Evolutionary conservation across 2,113 vertebrate genomes (phyloP).

Genomic region (Loxodonta africana): DNA sequence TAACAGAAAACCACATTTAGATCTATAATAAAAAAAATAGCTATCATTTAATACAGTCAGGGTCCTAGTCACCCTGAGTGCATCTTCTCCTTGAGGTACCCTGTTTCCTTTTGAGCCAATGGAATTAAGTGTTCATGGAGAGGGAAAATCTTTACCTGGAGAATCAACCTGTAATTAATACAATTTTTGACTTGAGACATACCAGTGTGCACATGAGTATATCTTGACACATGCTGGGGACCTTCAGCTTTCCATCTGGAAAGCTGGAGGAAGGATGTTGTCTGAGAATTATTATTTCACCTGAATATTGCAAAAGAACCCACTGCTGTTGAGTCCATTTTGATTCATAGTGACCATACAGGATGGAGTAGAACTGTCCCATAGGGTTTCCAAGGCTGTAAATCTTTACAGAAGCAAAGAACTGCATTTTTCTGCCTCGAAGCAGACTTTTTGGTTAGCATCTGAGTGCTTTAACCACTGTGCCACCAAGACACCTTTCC

Average conservation of each 20-base stretch:
- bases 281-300: slow-evolving; percentile 28
- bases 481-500: too few species aligned
- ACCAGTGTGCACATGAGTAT: neutral
- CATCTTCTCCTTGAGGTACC: slow-evolving; percentile 10
- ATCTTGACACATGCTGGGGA: slow-evolving; percentile 41
- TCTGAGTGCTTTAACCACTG: too few species aligned
- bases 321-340: too few species aligned
- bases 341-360: too few species aligned
- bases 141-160: slow-evolving; percentile 50
- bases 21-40: neutral
- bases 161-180: slow-evolving; percentile 61
- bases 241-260: neutral
- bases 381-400: too few species aligned
- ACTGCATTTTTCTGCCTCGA: too few species aligned
- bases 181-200: slow-evolving; percentile 9
- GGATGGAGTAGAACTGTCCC: too few species aligned
- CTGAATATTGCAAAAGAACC: neutral
- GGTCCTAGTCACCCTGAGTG: neutral
- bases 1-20: slow-evolving; percentile 14
- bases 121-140: slow-evolving; percentile 36
- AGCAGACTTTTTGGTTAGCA: too few species aligned
- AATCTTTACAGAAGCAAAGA: too few species aligned
- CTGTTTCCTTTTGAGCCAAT: slow-evolving; percentile 47
- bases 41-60: slow-evolving; percentile 64
- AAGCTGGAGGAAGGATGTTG: neutral